Evolutionary conservation across 2,888 invertebrate genomes (phyloP), one percentile per base, ranked within the genome.

Genomic region (Dorcus parallelipipedus): DNA sequence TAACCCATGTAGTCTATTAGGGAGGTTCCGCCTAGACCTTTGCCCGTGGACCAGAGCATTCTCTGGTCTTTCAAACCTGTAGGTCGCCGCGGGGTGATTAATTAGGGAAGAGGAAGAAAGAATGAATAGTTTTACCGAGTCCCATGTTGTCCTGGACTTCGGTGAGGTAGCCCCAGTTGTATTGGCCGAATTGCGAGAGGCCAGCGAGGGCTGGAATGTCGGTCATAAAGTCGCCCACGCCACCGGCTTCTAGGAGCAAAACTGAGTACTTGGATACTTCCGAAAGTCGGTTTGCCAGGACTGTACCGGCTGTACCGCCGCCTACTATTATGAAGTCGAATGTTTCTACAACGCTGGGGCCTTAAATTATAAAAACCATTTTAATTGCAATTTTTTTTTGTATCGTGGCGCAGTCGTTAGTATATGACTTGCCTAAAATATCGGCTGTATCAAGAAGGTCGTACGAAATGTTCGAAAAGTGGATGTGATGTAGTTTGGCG

Each of bases 1-100:
- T 89, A 85, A 0, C 87, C 56, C 86, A 88, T 86, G n/a, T 79
- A 84, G 72, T 89, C 89, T 3, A 86, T 80, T 0, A 80, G 78
- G 9, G 86, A 84, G 1, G 82, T 80, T 0, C 90, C 90, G 0
- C 90, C 90, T 9, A 86, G 74, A 9, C 82, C 82, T 69, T 87
- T 86, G 0, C 86, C 86, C 14, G 26, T 33, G 47, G 80, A 33
- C 26, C 26, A 33, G 26, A 33, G 26, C 26, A 33, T 33, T 7
- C 26, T 33, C 26, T 33, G 26, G 26, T 33, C 26, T 33, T 33
- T 33, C 6, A 33, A 33, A 33, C 26, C 26, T 33, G 26, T 6
- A 33, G 26, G 26, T 1, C 4, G 26, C 4, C 6, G 26, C 26
- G 26, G 6, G 7, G 26, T 3, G 26, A 33, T 33, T 33, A 3